phyloP scores from a whole-genome alignment of 2,113 vertebrate genomes.

The Melospiza melodia region DNA sequence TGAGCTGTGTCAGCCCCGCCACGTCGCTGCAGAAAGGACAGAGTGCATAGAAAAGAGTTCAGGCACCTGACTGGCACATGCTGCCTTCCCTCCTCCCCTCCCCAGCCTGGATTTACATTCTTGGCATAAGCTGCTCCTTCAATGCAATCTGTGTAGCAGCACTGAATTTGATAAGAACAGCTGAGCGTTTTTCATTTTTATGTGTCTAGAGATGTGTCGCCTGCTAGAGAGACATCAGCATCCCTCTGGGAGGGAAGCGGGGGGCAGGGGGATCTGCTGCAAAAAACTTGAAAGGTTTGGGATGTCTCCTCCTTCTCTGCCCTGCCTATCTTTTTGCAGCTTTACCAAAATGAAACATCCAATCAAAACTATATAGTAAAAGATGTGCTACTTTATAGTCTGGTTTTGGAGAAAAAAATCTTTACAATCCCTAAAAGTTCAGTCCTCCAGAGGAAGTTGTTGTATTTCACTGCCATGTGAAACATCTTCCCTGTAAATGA shows the following conservation, averaged over 20 bases:
- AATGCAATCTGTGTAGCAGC: not conserved
- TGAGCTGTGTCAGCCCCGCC: not conserved
- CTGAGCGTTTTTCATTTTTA: constrained; percentile 12
- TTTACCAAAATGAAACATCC: not conserved
- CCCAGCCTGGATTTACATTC: constrained; percentile 31
- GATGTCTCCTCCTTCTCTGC: not conserved
- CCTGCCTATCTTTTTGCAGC: not conserved
- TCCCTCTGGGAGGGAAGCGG: not conserved
- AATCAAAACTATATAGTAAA: not conserved
- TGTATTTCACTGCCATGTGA: not conserved
- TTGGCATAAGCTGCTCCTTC: constrained; percentile 18
- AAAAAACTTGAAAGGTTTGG: not conserved
- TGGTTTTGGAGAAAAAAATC: not conserved
- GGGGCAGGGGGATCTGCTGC: not conserved
- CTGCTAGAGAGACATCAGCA: not conserved
- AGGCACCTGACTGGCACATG: constrained; percentile 4
- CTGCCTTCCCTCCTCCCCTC: not conserved
- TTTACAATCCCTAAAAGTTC: not conserved
- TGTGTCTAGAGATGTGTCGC: not conserved
- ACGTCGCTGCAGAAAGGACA: accelerated
- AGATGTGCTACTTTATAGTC: not conserved
- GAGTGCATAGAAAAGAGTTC: not conserved
- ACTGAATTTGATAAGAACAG: not conserved
- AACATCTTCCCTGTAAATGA: not conserved
- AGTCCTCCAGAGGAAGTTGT: not conserved